Evolutionary conservation across 53 echinoderm and acorn worm genomes (phyloP).

Genomic region (Echinarachnius parma): DNA sequence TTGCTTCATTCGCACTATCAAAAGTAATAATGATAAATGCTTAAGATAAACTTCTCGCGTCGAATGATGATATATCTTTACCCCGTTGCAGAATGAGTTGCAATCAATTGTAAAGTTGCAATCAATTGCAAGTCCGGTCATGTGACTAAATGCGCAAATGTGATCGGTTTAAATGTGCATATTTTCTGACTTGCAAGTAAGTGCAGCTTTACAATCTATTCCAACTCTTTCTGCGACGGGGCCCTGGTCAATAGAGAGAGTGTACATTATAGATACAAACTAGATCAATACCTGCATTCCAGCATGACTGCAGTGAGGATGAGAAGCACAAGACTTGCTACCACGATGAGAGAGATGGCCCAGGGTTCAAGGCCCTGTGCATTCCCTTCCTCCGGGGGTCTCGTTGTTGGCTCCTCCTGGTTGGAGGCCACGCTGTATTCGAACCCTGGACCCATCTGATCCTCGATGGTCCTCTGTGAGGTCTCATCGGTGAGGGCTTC

Average conservation of each 20-base stretch:
- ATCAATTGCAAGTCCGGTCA: too few species aligned
- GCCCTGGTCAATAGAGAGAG: not conserved
- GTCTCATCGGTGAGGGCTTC: constrained; percentile 16
- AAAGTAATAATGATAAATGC: too few species aligned
- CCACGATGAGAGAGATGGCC: constrained; percentile 31
- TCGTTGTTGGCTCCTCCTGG: not conserved
- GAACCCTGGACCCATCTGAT: constrained; percentile 24
- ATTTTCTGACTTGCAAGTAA: too few species aligned
- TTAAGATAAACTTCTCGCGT: too few species aligned
- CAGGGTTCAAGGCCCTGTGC: constrained; percentile 13
- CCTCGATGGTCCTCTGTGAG: constrained; percentile 15
- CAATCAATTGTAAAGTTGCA: too few species aligned
- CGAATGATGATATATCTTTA: too few species aligned
- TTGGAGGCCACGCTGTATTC: constrained; percentile 3
- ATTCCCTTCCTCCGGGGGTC: not conserved
- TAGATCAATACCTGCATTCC: constrained; percentile 28
- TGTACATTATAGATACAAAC: not conserved
- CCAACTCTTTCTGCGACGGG: too few species aligned
- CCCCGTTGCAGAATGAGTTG: too few species aligned
- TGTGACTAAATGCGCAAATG: too few species aligned
- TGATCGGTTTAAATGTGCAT: too few species aligned
- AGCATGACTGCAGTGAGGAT: not conserved
- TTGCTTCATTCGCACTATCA: too few species aligned
- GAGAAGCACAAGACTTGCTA: constrained; percentile 11
- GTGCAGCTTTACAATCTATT: too few species aligned